A percentile compares a stretch with the other conserved stretches of the same genome.
Evolutionary conservation across 2,113 vertebrate species (phyloP).

Genomic region (Uropsilus gracilis): DNA sequence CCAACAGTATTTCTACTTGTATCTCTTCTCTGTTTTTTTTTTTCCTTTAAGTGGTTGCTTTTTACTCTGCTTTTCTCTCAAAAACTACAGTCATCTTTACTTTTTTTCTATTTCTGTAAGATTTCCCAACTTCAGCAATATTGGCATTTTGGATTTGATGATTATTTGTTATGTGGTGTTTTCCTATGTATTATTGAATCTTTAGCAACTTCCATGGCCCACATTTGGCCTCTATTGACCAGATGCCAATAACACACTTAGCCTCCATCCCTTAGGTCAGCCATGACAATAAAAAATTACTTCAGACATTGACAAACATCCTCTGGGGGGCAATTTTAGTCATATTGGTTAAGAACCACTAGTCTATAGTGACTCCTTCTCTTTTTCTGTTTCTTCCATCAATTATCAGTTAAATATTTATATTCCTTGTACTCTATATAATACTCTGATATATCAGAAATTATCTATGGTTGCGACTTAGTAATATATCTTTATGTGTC

Average conservation of each 20-base stretch:
- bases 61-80: neutral
- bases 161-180: neutral
- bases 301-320: neutral
- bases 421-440: neutral
- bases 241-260: neutral
- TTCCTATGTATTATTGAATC: neutral
- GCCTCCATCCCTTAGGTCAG: neutral
- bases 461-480: neutral
- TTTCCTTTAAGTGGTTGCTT: neutral
- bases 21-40: neutral
- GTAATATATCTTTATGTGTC: neutral
- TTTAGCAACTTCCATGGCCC: neutral
- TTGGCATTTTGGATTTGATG: neutral
- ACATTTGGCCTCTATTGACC: neutral
- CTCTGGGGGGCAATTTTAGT: fast-evolving
- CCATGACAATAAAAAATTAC: neutral
- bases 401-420: neutral
- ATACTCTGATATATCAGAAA: neutral
- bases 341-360: neutral
- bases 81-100: neutral
- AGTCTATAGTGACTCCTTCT: neutral
- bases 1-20: neutral
- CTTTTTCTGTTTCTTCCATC: neutral
- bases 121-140: neutral
- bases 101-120: neutral